These are phyloP conservation scores for Nasonia giraulti DNA, from an alignment of 1,140 invertebrate species.

Conservation along the genomic window DNA sequence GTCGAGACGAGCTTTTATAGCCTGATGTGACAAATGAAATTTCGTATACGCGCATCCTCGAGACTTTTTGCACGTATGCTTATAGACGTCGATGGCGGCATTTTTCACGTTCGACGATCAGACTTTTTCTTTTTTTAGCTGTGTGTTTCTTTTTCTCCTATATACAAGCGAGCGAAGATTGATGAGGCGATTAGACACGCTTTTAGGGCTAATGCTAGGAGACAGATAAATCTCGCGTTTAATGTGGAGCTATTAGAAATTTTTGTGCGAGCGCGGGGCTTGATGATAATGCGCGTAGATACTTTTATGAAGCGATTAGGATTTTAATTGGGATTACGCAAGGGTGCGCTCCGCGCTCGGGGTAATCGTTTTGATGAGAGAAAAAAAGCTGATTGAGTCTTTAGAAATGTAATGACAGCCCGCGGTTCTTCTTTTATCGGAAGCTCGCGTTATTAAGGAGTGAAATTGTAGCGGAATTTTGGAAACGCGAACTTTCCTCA, in stretches of 20 bases:
- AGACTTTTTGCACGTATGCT: neutral
- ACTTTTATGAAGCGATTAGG: neutral
- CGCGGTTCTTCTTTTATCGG: no score
- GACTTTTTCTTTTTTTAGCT: neutral
- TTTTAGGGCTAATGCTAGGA: no score
- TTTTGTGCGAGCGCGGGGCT: neutral
- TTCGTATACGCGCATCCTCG: neutral
- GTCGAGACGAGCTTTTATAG: slow-evolving; percentile 28
- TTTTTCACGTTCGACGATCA: neutral
- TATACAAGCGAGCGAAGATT: neutral
- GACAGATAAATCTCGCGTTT: no score
- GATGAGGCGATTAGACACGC: neutral
- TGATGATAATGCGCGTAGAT: neutral
- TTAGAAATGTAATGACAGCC: no score
- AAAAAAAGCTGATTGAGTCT: no score
- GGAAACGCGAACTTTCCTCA: no score
- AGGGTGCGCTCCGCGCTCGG: neutral
- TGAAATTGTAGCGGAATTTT: no score
- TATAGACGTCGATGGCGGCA: no score
- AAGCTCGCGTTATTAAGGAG: no score
- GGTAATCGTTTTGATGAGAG: neutral
- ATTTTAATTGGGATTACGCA: neutral
- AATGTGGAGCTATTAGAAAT: neutral
- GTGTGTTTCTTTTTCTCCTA: no score
- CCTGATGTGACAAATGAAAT: neutral